phyloP scores from a whole-genome alignment of 2,113 vertebrate genomes.

The Rhinopithecus roxellana region DNA sequence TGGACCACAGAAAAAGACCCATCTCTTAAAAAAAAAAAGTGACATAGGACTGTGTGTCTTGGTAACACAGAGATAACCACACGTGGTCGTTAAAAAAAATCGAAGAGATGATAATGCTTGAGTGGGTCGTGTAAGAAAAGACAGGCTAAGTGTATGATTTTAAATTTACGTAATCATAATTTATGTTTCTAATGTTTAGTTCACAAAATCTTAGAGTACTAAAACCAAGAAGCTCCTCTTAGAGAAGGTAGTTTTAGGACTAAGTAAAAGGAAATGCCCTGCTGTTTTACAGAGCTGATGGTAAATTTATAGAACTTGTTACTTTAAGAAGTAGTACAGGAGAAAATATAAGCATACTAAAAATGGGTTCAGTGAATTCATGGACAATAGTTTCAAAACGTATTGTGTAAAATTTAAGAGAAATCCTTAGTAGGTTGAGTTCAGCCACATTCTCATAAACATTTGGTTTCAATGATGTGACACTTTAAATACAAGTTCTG shows the following conservation, averaged over 20 bases:
- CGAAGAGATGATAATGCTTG: not conserved
- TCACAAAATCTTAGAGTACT: not conserved
- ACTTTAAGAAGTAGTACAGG: not conserved
- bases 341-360: conserved; percentile 37
- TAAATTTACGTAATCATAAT: not conserved
- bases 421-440: not conserved
- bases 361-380: not conserved
- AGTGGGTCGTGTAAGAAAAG: not conserved
- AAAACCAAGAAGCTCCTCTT: not conserved
- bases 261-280: not conserved
- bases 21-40: not conserved
- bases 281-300: not conserved
- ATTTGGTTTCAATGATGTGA: not conserved
- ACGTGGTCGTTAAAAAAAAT: not conserved
- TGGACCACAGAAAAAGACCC: not conserved
- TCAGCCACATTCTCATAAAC: not conserved
- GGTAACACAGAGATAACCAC: not conserved
- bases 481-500: not conserved
- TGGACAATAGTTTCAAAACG: not conserved
- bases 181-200: conserved; percentile 18
- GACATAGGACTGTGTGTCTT: not conserved
- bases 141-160: not conserved
- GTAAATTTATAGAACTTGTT: not conserved
- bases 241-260: conserved; percentile 12
- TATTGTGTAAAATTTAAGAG: not conserved